Conservation (phyloP, 2,797 vertebrate species). For the Lepilemur septentrionalis region DNA sequence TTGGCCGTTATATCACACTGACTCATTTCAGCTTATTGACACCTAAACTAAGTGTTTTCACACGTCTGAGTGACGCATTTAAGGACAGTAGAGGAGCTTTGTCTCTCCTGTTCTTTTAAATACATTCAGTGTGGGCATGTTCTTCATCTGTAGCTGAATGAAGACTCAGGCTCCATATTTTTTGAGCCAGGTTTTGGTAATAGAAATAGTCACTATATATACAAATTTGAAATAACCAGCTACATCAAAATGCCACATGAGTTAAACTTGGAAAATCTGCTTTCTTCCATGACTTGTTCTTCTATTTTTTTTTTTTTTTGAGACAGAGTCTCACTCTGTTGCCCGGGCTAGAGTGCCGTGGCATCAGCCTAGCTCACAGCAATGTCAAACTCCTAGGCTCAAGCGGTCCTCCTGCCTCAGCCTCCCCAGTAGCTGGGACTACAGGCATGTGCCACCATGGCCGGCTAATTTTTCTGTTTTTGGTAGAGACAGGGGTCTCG, state of each 20-base stretch:
- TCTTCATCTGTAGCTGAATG: neutral
- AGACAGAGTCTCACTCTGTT: too few relatives aligned
- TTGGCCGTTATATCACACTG: neutral
- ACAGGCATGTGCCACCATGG: too few relatives aligned
- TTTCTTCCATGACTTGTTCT: neutral
- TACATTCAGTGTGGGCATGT: neutral
- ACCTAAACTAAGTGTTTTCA: neutral
- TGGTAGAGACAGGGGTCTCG: too few relatives aligned
- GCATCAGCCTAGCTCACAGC: too few relatives aligned
- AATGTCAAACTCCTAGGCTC: too few relatives aligned
- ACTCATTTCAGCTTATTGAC: neutral
- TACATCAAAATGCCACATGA: neutral
- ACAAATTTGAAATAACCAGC: neutral
- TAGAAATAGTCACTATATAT: neutral
- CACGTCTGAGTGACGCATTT: neutral
- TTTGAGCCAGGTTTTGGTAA: neutral
- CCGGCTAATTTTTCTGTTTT: too few relatives aligned
- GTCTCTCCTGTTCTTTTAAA: neutral
- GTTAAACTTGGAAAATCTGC: neutral
- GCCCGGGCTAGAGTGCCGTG: too few relatives aligned
- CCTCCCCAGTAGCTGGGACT: too few relatives aligned
- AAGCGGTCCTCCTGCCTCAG: too few relatives aligned
- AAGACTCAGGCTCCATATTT: neutral
- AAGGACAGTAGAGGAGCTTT: neutral
- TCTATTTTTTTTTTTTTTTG: neutral